Conservation (phyloP, 2,113 vertebrate species). For the Pantherophis guttatus region DNA sequence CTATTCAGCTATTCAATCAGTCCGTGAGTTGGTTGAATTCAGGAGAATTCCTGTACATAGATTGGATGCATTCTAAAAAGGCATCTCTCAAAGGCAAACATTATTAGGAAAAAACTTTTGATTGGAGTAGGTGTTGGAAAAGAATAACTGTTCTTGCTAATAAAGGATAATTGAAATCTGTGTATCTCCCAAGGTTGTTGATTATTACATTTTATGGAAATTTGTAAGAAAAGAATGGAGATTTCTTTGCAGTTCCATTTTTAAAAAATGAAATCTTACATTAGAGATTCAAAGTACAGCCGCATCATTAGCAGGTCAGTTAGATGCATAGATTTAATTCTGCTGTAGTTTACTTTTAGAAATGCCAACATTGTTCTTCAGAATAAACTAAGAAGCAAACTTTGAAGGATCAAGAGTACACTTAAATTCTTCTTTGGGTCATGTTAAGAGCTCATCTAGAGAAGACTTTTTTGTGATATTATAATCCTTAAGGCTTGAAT, state of each 20-base stretch:
- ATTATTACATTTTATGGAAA: background rate
- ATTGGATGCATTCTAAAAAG: background rate
- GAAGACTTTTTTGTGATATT: background rate
- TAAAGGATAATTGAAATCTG: background rate
- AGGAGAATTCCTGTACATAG: background rate
- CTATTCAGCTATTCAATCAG: background rate
- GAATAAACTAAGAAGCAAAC: background rate
- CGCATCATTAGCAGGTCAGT: background rate
- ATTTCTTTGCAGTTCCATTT: background rate
- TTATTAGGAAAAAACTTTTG: background rate
- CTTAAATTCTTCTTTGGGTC: background rate
- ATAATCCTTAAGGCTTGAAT: background rate
- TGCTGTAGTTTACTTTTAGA: background rate
- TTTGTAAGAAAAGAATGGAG: background rate
- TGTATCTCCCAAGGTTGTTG: background rate
- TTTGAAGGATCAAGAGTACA: background rate
- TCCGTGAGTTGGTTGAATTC: background rate
- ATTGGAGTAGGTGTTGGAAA: background rate
- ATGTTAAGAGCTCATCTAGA: background rate
- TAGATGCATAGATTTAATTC: background rate
- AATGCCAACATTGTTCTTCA: background rate
- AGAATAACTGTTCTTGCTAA: background rate
- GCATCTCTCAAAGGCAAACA: background rate
- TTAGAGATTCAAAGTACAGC: background rate
- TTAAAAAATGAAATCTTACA: background rate